Percentiles rank a stretch among this genome's conserved stretches.
Conservation (phyloP, 1,140 invertebrate genomes). For the Scaptodrosophila lebanonensis region DNA sequence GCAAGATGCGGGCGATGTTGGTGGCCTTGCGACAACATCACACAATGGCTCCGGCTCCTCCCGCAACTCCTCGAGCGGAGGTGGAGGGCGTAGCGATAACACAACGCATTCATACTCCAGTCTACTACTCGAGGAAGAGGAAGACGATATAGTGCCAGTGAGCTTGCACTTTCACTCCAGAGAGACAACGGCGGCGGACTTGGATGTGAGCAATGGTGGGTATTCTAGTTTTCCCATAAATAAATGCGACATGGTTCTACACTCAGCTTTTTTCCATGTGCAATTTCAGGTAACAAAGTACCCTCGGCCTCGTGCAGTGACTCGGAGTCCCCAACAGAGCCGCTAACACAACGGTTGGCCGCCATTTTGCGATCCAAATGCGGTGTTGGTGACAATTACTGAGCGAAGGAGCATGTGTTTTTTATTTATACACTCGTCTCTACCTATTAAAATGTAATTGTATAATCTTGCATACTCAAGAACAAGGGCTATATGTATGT, state of each 20-base stretch:
- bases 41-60: constrained; percentile 68
- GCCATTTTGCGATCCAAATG: constrained; percentile 78
- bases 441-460: not conserved
- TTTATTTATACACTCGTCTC: not conserved
- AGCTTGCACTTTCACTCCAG: constrained; percentile 53
- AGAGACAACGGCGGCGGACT: constrained; percentile 38
- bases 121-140: constrained; percentile 75
- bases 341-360: constrained; percentile 79
- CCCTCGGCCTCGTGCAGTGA: constrained; percentile 78
- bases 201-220: constrained; percentile 70
- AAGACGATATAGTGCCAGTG: constrained; percentile 67
- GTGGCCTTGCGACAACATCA: constrained; percentile 25
- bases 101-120: constrained; percentile 76
- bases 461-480: not conserved
- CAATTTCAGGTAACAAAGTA: constrained; percentile 74
- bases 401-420: too few relatives aligned
- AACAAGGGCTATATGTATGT: not conserved
- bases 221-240: too few relatives aligned
- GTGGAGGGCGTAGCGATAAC: constrained; percentile 69
- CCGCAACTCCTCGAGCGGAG: constrained; percentile 66
- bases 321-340: constrained; percentile 81
- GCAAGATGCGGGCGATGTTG: constrained; percentile 43
- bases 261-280: too few relatives aligned
- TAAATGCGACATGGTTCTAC: too few relatives aligned
- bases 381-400: constrained; percentile 60